Evolutionary conservation across 2,888 invertebrate genomes (phyloP).

Genomic region (Drosophila fulvimacula): DNA sequence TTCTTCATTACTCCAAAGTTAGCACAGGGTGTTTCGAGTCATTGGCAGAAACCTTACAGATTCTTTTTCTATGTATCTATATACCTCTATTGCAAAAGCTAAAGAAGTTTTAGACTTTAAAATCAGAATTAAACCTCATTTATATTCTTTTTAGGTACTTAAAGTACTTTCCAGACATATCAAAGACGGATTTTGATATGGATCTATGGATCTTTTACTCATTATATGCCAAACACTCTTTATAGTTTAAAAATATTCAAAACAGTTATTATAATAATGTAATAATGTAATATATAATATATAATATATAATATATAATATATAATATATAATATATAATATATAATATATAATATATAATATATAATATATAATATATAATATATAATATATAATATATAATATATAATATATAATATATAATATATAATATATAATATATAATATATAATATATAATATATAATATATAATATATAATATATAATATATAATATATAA

Average conservation of each 20-base stretch:
- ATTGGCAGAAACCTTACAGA: not conserved
- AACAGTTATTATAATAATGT: too few species aligned
- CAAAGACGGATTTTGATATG: too few species aligned
- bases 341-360: not conserved
- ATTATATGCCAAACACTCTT: too few species aligned
- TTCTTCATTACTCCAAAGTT: not conserved
- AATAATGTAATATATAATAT: not conserved
- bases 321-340: not conserved
- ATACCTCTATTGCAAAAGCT: too few species aligned
- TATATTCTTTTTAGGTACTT: too few species aligned
- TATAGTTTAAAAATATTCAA: too few species aligned
- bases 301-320: not conserved
- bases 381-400: not conserved
- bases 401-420: not conserved
- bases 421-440: not conserved
- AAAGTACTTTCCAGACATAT: too few species aligned
- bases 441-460: not conserved
- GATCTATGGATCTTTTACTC: too few species aligned
- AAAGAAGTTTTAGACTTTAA: too few species aligned
- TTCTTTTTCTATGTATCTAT: not conserved
- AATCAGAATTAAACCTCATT: too few species aligned
- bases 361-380: not conserved
- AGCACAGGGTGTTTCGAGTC: slow-evolving; percentile 34
- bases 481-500: not conserved
- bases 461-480: not conserved